Evolutionary conservation across 2,797 vertebrate genomes (phyloP).

Genomic region (Echiichthys vipera): DNA sequence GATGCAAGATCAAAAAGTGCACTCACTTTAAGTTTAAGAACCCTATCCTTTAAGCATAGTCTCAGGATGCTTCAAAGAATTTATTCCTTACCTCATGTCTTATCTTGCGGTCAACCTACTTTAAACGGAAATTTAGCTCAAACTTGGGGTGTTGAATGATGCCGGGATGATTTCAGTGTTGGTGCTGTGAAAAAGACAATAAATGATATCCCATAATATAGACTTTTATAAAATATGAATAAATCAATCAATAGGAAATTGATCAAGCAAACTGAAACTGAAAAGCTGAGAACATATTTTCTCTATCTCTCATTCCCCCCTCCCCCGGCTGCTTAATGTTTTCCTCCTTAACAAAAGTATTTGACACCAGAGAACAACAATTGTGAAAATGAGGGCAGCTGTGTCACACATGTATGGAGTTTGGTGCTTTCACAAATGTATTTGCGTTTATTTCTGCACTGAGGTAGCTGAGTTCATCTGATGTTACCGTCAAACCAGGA

Average conservation of each 20-base stretch:
- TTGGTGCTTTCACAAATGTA: not conserved
- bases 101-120: not conserved
- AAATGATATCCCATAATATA: not conserved
- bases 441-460: not conserved
- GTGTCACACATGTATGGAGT: not conserved
- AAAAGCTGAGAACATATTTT: not conserved
- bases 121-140: not conserved
- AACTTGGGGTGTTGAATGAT: not conserved
- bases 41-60: not conserved
- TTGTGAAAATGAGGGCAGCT: not conserved
- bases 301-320: not conserved
- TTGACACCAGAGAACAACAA: conserved; percentile 8
- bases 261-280: not conserved
- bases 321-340: conserved; percentile 1
- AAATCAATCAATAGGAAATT: not conserved
- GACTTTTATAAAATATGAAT: not conserved
- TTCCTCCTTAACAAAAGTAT: not conserved
- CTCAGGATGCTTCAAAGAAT: not conserved
- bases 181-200: conserved; percentile 5
- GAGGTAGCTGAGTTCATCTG: not conserved
- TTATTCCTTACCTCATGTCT: conserved; percentile 70
- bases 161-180: not conserved
- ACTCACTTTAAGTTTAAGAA: no score
- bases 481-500: not conserved
- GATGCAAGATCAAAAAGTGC: no score